Conservation (phyloP, 2,797 vertebrate species). For the Tachyglossus aculeatus region DNA sequence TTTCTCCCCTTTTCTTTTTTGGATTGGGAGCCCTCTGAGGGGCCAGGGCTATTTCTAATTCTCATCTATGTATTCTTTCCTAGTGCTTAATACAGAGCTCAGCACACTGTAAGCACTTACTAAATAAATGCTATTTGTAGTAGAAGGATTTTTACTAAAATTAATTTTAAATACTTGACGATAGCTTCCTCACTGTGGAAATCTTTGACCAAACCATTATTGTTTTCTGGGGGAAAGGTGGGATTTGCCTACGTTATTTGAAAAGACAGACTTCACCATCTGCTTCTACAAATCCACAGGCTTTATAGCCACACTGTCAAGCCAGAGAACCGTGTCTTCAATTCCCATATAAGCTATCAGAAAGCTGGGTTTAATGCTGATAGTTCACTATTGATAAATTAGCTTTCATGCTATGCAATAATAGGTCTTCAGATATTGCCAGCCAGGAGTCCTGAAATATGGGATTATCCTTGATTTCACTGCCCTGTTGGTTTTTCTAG, state of each 20-base stretch:
- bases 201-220: constrained; percentile 8
- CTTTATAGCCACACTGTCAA: background rate
- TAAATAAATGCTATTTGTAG: too few relatives aligned
- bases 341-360: background rate
- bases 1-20: too few relatives aligned
- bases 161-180: background rate
- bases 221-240: background rate
- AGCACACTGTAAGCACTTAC: too few relatives aligned
- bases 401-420: background rate
- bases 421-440: background rate
- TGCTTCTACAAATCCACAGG: constrained; percentile 6
- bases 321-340: background rate
- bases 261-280: background rate
- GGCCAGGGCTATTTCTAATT: too few relatives aligned
- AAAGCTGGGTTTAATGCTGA: background rate
- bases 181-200: background rate
- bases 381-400: background rate
- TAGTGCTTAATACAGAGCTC: too few relatives aligned
- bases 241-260: background rate
- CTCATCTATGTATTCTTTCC: too few relatives aligned
- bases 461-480: too few relatives aligned
- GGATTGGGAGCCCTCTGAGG: too few relatives aligned
- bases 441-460: too few relatives aligned
- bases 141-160: too few relatives aligned
- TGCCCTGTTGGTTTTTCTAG: too few relatives aligned